A percentile compares a stretch with the other conserved stretches of the same genome.
These are phyloP conservation scores for Phania funesta DNA, from an alignment of 2,888 invertebrate species.

Conservation along the genomic window DNA sequence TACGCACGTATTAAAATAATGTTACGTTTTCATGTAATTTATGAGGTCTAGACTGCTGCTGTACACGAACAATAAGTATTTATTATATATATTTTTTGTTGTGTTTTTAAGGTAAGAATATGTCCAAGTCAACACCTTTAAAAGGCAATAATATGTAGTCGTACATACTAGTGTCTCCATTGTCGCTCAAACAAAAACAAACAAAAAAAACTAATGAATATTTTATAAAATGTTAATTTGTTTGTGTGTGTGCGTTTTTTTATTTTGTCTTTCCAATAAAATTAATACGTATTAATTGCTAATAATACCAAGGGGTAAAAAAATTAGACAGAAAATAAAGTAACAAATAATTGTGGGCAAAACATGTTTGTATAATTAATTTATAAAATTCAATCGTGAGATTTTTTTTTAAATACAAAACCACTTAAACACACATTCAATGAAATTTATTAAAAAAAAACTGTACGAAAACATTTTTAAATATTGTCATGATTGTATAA, in stretches of 20 bases:
- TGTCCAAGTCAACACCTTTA: constrained; percentile 50
- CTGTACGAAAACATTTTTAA: neutral
- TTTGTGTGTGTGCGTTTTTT: too few species aligned
- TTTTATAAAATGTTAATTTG: constrained; percentile 39
- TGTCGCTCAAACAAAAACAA: neutral
- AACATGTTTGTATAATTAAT: constrained; percentile 51
- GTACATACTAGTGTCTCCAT: constrained; percentile 17
- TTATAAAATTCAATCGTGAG: constrained; percentile 44
- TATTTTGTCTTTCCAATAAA: constrained; percentile 3
- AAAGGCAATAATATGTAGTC: neutral
- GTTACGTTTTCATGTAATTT: constrained; percentile 63
- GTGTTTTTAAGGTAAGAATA: constrained; percentile 35
- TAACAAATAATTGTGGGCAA: constrained; percentile 19
- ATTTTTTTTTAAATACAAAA: constrained; percentile 6
- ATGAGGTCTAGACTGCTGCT: constrained; percentile 64
- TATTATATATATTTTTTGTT: neutral
- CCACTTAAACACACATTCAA: neutral
- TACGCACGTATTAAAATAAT: constrained; percentile 56
- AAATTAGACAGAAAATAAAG: constrained; percentile 25
- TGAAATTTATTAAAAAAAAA: neutral
- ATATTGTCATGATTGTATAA: neutral
- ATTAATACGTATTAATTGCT: constrained; percentile 44
- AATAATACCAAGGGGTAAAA: constrained; percentile 36
- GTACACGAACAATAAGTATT: constrained; percentile 29
- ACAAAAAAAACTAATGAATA: constrained; percentile 28